These are phyloP conservation scores for Leptopilina boulardi DNA, from an alignment of 1,140 invertebrate genomes.

Conservation along the genomic window DNA sequence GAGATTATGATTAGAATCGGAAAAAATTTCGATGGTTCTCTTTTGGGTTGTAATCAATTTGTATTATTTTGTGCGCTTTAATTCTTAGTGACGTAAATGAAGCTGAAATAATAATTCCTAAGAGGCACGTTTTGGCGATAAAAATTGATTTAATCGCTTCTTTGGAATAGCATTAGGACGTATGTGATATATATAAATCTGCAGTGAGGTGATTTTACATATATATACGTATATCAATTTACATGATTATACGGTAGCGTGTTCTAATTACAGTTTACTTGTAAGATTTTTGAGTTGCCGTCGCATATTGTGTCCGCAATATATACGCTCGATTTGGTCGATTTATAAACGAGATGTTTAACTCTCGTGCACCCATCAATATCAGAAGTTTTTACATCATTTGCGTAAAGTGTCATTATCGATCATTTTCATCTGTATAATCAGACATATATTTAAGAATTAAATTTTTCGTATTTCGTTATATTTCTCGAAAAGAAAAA, in stretches of 20 bases:
- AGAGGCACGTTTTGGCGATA: slow-evolving; percentile 17
- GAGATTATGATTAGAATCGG: too few relatives aligned
- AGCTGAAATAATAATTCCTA: neutral
- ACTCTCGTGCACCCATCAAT: neutral
- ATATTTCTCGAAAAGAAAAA: too few relatives aligned
- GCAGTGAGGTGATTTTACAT: slow-evolving; percentile 35
- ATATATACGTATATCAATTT: slow-evolving; percentile 54
- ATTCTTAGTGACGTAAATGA: neutral
- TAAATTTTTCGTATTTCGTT: too few relatives aligned
- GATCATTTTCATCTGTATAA: neutral
- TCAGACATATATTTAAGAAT: neutral
- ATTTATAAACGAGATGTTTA: slow-evolving; percentile 31
- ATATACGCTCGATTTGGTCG: slow-evolving; percentile 43
- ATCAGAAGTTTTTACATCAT: neutral
- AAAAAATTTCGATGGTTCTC: too few relatives aligned
- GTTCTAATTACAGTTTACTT: slow-evolving; percentile 44
- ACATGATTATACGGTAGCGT: slow-evolving; percentile 53
- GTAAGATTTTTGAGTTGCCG: slow-evolving; percentile 34
- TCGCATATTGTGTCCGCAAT: slow-evolving; percentile 43
- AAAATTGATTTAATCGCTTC: slow-evolving; percentile 44
- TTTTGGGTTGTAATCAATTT: neutral
- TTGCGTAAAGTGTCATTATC: slow-evolving; percentile 14
- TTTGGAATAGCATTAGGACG: slow-evolving; percentile 28
- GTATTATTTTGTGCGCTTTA: neutral
- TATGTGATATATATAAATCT: slow-evolving; percentile 27